These are phyloP conservation scores for Aphidius gifuensis DNA, from an alignment of 1,140 invertebrate species.

Conservation along the genomic window DNA sequence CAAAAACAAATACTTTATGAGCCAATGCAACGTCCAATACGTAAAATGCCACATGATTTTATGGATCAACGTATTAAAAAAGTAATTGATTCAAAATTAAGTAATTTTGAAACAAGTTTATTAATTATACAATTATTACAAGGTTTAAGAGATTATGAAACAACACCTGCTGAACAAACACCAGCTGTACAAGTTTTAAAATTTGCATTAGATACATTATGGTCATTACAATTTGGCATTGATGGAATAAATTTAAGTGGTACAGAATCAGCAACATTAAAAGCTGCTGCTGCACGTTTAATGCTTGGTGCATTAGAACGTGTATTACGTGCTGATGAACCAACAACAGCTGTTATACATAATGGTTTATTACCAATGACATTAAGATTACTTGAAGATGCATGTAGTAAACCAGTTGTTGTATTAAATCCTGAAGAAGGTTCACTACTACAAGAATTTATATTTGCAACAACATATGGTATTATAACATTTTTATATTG, in stretches of 20 bases:
- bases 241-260: constrained; percentile 33
- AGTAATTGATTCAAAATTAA: constrained; percentile 57
- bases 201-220: constrained; percentile 62
- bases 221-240: constrained; percentile 60
- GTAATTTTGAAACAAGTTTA: constrained; percentile 58
- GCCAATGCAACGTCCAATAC: constrained; percentile 33
- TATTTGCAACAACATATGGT: constrained; percentile 62
- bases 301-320: constrained; percentile 60
- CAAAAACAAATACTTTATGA: constrained; percentile 35
- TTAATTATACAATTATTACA: constrained; percentile 61
- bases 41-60: constrained; percentile 54
- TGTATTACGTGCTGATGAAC: constrained; percentile 58
- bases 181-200: constrained; percentile 61
- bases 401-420: constrained; percentile 40
- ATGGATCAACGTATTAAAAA: constrained; percentile 56
- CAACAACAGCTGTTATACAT: constrained; percentile 60
- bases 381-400: constrained; percentile 60
- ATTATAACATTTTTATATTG: constrained; percentile 62
- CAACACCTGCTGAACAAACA: constrained; percentile 56
- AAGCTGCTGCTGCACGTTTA: constrained; percentile 59
- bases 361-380: constrained; percentile 64
- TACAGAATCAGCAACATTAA: constrained; percentile 51
- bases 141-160: constrained; percentile 58
- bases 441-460: constrained; percentile 58
- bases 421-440: constrained; percentile 41